Evolutionary conservation across 2,888 invertebrate genomes (phyloP), one percentile per base, ranked within the genome.

Genomic region (Erebia palarica): DNA sequence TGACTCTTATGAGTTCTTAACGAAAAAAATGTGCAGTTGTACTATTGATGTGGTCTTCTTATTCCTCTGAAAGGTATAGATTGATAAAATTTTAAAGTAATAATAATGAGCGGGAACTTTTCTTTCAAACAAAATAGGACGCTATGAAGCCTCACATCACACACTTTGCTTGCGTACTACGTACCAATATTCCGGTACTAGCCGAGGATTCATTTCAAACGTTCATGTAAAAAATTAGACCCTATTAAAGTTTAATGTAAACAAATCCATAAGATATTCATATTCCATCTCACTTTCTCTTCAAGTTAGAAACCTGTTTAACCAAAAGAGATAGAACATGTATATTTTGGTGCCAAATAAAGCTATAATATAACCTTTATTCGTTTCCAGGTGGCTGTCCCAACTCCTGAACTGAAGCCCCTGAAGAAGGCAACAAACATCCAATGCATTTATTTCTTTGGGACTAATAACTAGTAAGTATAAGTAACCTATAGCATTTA

Each of bases 381-480:
- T 64, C 55, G 42, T 72, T 86, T 93, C 83, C 94, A 98, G 97
- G 96, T 98, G 82, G 96, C 97, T 55, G 95, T 96, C 78, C 97
- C 98, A 13, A 96, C 96, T 64, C 94, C 96, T 71, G 96, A 97
- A 83, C 91, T 97, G 85, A 96, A 95, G 84, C 96, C 96, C 21
- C 94, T 95, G 21, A 96, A 95, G 81, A 97, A 97, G 86, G 96
- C 96, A 78, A 94, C 82, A 55, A 95, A 95, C 73, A 86, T 95
- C 65, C 96, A 96, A 83, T 98, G 98, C 92, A 97, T 99, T 77
- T 98, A 96, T 91, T 99, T 98, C 94, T 98, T 98, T 90, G 98
- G 98, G 70, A 96, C 97, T n/a, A 96, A 97, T 81, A 98, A 98
- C 88, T 98, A 97, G 98, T 98, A 94, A 97, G 98, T 96, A 83